A percentile compares a stretch with the other conserved stretches of the same genome.
Evolutionary conservation across 2,888 invertebrate genomes (phyloP).

Genomic region (Helicoverpa assulta): DNA sequence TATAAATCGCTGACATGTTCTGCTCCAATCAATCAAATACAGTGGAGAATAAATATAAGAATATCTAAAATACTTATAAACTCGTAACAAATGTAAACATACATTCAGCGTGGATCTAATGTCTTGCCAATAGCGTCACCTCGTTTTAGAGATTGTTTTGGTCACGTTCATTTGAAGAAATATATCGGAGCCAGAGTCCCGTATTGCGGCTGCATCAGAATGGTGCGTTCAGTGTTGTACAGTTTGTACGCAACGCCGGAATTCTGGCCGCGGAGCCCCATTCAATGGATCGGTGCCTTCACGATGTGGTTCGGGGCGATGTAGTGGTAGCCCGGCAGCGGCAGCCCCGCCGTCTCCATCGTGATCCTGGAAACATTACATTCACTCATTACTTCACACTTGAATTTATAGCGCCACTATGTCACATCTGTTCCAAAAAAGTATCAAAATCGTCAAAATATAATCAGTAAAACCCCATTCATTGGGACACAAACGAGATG

Average conservation of each 20-base stretch:
- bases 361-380: slow-evolving; percentile 94
- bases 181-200: slow-evolving; percentile 84
- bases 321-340: slow-evolving; percentile 97
- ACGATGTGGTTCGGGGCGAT: slow-evolving; percentile 98
- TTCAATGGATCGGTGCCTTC: slow-evolving; percentile 97
- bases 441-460: slow-evolving; percentile 37
- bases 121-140: slow-evolving; percentile 81
- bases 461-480: slow-evolving; percentile 59
- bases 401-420: neutral
- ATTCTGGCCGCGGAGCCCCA: slow-evolving; percentile 82
- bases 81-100: slow-evolving; percentile 91
- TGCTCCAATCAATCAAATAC: slow-evolving; percentile 83
- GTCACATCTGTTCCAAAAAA: slow-evolving; percentile 4
- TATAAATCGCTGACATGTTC: slow-evolving; percentile 74
- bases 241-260: slow-evolving; percentile 74
- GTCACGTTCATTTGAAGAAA: slow-evolving; percentile 83
- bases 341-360: slow-evolving; percentile 97
- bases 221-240: slow-evolving; percentile 69
- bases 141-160: slow-evolving; percentile 74
- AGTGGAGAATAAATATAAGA: slow-evolving; percentile 92
- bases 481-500: slow-evolving; percentile 49
- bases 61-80: slow-evolving; percentile 93
- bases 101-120: slow-evolving; percentile 78
- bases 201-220: slow-evolving; percentile 76
- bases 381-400: neutral